Conservation (phyloP, 2,888 invertebrate species). For the Willowsia nigromaculata region DNA sequence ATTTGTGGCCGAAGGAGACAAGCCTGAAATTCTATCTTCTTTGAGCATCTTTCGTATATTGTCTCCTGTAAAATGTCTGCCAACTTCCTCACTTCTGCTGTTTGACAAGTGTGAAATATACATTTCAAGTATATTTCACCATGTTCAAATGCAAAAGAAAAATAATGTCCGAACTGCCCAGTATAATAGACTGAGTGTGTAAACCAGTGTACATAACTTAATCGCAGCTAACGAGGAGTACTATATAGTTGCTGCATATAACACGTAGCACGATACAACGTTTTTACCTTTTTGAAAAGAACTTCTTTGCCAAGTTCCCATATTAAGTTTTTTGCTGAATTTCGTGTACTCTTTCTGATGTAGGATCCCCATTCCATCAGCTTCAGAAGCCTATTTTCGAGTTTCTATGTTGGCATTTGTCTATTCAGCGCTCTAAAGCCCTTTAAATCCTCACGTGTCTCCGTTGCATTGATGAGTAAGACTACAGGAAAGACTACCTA, state of each 20-base stretch:
- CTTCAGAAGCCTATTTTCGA: conserved; percentile 31
- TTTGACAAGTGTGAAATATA: conserved; percentile 59
- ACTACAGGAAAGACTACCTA: background rate
- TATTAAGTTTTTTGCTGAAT: too few relatives aligned
- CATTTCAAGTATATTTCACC: background rate
- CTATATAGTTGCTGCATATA: too few relatives aligned
- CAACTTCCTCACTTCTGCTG: conserved; percentile 35
- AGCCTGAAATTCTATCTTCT: conserved; percentile 43
- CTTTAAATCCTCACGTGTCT: conserved; percentile 57
- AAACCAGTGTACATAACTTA: too few relatives aligned
- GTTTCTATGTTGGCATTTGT: conserved; percentile 13
- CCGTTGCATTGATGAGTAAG: background rate
- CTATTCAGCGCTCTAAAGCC: conserved; percentile 47
- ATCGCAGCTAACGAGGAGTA: too few relatives aligned
- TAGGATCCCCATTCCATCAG: background rate
- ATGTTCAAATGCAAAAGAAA: conserved; percentile 10
- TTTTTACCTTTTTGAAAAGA: too few relatives aligned
- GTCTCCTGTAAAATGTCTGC: conserved; percentile 48
- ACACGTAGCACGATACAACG: too few relatives aligned
- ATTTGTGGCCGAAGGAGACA: conserved; percentile 59
- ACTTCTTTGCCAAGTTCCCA: too few relatives aligned
- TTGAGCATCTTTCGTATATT: background rate
- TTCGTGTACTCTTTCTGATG: background rate
- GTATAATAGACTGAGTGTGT: background rate
- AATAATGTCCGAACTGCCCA: background rate